A percentile compares a stretch with the other conserved stretches of the same genome.
phyloP scores from a whole-genome alignment of 2,113 vertebrate genomes.

The Ciconia maguari region DNA sequence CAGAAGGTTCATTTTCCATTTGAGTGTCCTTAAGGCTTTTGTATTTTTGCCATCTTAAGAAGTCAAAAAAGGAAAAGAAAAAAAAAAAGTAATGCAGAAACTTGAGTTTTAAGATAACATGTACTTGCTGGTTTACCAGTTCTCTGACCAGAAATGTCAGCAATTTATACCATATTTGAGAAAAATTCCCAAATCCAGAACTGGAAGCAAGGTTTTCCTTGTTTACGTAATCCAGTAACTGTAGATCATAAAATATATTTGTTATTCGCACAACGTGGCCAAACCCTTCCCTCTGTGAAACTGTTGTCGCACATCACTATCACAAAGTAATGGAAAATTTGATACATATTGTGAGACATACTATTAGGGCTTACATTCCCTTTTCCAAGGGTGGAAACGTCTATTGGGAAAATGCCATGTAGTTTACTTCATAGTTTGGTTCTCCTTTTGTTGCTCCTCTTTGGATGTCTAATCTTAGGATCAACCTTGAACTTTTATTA shows the following conservation, averaged over 20 bases:
- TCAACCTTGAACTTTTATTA: neutral
- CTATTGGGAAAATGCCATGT: neutral
- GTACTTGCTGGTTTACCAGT: neutral
- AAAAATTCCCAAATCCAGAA: neutral
- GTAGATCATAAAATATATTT: neutral
- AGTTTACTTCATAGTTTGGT: neutral
- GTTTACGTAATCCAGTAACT: neutral
- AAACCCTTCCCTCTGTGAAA: neutral
- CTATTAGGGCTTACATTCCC: neutral
- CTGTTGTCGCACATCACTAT: neutral
- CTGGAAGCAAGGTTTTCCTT: neutral
- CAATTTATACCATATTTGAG: neutral
- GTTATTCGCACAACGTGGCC: neutral
- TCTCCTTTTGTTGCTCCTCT: neutral
- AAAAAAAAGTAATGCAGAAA: neutral
- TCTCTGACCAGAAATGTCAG: neutral
- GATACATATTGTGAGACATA: neutral
- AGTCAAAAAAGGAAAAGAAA: neutral
- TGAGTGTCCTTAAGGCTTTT: neutral
- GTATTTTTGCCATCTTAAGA: neutral
- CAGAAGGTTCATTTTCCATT: neutral
- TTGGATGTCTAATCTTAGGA: neutral
- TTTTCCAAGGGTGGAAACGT: neutral
- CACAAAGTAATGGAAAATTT: constrained; percentile 5
- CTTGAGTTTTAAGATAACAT: neutral